These are phyloP conservation scores for Erinaceus europaeus DNA, from an alignment of 2,113 vertebrate species.

Conservation along the genomic window DNA sequence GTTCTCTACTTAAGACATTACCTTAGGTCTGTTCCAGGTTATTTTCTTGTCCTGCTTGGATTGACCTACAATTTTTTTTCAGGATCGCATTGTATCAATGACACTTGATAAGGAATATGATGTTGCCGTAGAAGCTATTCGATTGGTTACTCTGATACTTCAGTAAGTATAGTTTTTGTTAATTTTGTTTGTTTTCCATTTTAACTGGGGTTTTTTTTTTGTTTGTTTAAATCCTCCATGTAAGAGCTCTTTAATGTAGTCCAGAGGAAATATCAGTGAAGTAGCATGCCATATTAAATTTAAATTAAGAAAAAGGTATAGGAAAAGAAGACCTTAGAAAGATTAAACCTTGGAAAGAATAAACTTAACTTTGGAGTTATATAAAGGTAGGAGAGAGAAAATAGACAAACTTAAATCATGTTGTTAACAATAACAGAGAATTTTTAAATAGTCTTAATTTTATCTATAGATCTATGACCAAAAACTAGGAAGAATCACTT, in stretches of 20 bases:
- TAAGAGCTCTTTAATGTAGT: neutral
- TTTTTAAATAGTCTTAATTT: neutral
- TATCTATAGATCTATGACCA: neutral
- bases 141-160: slow-evolving; percentile 96
- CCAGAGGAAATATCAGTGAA: neutral
- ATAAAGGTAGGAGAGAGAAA: neutral
- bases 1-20: neutral
- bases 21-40: neutral
- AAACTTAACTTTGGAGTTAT: slow-evolving; percentile 11
- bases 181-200: neutral
- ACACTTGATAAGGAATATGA: slow-evolving; percentile 99
- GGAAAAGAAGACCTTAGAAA: neutral
- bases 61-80: slow-evolving; percentile 60
- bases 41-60: neutral
- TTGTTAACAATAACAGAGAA: neutral
- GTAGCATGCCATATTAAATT: neutral
- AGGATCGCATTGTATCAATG: slow-evolving; percentile 99
- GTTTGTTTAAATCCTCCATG: neutral
- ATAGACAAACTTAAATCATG: neutral
- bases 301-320: neutral
- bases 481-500: neutral
- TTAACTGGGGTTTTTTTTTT: slow-evolving; percentile 21
- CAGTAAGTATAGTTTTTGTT: slow-evolving; percentile 89
- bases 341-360: neutral
- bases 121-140: slow-evolving; percentile 97